Conservation (phyloP, 1,140 invertebrate species). For the Microplitis demolitor region DNA sequence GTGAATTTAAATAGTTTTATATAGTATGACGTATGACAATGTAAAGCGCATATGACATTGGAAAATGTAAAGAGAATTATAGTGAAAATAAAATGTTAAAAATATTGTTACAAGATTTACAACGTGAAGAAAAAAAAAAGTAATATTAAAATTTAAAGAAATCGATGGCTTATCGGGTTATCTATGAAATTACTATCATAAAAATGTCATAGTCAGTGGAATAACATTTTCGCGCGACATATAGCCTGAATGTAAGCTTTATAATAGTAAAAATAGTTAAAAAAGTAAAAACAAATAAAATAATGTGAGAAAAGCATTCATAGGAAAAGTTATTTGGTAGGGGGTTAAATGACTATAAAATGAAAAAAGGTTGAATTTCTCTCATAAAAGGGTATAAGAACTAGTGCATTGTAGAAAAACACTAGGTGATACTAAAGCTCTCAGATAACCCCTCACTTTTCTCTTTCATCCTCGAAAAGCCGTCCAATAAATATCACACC, state of each 20-base stretch:
- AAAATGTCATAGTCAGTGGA: background rate
- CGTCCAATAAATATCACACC: slow-evolving; percentile 56
- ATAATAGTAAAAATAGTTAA: background rate
- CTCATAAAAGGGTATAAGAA: slow-evolving; percentile 54
- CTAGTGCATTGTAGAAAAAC: slow-evolving; percentile 43
- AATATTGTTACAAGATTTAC: background rate
- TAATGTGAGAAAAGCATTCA: background rate
- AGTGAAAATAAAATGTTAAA: background rate
- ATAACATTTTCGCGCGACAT: background rate
- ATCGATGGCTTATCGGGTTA: background rate
- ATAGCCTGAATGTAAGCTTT: background rate
- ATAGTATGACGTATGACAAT: background rate
- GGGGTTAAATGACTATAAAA: slow-evolving; percentile 34
- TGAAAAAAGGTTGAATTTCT: slow-evolving; percentile 38
- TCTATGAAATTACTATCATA: background rate
- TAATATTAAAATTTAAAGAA: background rate
- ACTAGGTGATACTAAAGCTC: slow-evolving; percentile 37
- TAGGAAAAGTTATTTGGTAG: slow-evolving; percentile 44
- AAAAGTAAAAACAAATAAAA: background rate
- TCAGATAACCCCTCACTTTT: background rate
- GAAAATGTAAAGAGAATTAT: background rate
- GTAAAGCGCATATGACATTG: background rate
- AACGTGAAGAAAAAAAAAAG: background rate
- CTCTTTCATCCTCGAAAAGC: slow-evolving; percentile 37
- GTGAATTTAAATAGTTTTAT: background rate